phyloP scores from a whole-genome alignment of 1,140 invertebrate genomes.

The Macrotrachela quadricornifera region DNA sequence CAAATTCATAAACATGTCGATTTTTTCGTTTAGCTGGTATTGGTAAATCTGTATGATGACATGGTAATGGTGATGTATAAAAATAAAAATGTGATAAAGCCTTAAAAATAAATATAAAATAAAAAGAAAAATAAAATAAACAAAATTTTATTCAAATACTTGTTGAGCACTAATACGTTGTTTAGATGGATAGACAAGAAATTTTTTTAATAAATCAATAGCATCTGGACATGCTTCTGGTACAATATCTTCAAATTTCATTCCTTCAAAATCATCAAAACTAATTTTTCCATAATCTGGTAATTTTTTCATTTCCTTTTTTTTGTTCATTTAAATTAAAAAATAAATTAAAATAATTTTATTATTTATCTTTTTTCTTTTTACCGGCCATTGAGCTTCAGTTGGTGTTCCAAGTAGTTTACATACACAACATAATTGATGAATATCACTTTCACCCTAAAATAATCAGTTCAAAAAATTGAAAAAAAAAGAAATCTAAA shows the following conservation, averaged over 20 bases:
- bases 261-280: slow-evolving; percentile 51
- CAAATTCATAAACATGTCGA: slow-evolving; percentile 23
- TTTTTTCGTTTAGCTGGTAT: slow-evolving; percentile 22
- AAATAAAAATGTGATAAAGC: slow-evolving; percentile 37
- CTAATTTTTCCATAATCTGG: slow-evolving; percentile 92
- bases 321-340: too few relatives aligned
- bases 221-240: slow-evolving; percentile 46
- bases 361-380: too few relatives aligned
- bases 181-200: slow-evolving; percentile 58
- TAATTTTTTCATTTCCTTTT: slow-evolving; percentile 47
- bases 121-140: too few relatives aligned
- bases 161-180: slow-evolving; percentile 55
- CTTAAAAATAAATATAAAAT: slow-evolving; percentile 8
- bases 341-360: too few relatives aligned
- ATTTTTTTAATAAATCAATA: slow-evolving; percentile 49
- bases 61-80: slow-evolving; percentile 34
- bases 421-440: slow-evolving; percentile 77
- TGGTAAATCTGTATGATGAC: slow-evolving; percentile 33
- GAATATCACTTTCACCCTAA: slow-evolving; percentile 76
- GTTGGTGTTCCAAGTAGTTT: slow-evolving; percentile 29
- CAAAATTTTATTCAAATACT: too few relatives aligned
- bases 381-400: slow-evolving; percentile 14
- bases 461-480: too few relatives aligned
- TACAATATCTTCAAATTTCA: slow-evolving; percentile 45
- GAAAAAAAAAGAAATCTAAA: too few relatives aligned